These are phyloP conservation scores for Amia ocellicauda DNA, from an alignment of 2,113 vertebrate species.

Conservation along the genomic window DNA sequence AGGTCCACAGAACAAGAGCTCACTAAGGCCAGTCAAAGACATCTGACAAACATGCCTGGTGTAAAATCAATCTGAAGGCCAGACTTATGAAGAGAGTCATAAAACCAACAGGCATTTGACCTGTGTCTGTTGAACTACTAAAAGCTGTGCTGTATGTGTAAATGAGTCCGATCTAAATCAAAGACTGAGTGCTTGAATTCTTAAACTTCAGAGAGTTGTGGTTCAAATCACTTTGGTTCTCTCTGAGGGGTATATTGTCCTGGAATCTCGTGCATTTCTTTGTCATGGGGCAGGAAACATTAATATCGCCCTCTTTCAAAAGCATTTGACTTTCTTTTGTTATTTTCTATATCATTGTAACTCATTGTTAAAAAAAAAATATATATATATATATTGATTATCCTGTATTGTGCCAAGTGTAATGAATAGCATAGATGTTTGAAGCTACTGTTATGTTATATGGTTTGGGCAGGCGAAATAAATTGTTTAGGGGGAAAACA, in stretches of 20 bases:
- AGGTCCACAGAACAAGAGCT: not conserved
- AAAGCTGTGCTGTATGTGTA: no score
- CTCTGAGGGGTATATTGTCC: not conserved
- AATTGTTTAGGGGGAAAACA: constrained; percentile 4
- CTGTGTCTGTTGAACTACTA: no score
- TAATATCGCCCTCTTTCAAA: not conserved
- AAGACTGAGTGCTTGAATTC: no score
- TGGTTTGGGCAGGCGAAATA: constrained; percentile 9
- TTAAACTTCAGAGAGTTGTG: no score
- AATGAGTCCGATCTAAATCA: no score
- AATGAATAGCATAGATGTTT: constrained; percentile 1
- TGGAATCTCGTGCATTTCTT: not conserved
- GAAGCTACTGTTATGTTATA: constrained; percentile 12
- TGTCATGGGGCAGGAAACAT: not conserved
- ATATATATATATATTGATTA: constrained; percentile 4
- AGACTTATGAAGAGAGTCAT: not conserved
- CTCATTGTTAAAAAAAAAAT: not conserved
- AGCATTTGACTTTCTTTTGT: constrained; percentile 4
- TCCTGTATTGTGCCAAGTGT: constrained; percentile 20
- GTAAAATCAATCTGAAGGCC: no score
- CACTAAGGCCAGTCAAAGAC: no score
- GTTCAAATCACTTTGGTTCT: no score
- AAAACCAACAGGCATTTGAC: constrained; percentile 69
- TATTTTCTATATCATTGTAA: constrained; percentile 3
- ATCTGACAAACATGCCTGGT: no score